Evolutionary conservation across 2,797 vertebrate genomes (phyloP), one percentile per base, ranked within the genome.

Genomic region (Tokudaia muenninki): DNA sequence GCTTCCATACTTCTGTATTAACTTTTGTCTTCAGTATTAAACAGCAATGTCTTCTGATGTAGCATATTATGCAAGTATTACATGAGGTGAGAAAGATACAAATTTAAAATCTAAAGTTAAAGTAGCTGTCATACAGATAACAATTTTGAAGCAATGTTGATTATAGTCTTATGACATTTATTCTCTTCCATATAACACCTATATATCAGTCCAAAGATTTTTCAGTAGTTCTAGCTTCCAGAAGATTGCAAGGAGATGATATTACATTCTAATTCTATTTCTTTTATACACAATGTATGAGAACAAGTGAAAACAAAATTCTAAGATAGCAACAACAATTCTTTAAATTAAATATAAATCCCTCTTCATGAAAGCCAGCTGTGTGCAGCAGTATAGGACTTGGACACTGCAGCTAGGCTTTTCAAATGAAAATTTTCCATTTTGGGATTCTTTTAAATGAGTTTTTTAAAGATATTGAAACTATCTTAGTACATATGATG

Each of bases 261-360:
- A 0, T 52, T 47, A 77, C 44, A 24, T 61, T 86, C 29, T 67
- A 90, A 72, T 90, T 89, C 26, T 77, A 3, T 63, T 6, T 96
- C 34, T 7, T 63, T 1, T 19, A 12, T 24, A 17, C 9, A 59
- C n/a, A 84, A 83, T 31, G 63, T 83, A 22, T 81, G 22, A 37
- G 57, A 8, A 2, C 24, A 21, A 52, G 50, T 77, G 44, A 14
- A 92, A 90, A 96, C 84, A 92, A 83, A 84, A 88, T 91, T 92
- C 83, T 11, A 72, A 13, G 8, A 61, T 81, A 50, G 17, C 4
- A 94, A 47, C 13, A 91, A 8, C 41, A 29, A 16, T 50, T 63
- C 19, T 81, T 88, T 92, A 84, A 80, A 65, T 26, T 29, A 87
- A 91, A 14, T 57, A 8, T 1, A 10, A 21, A n/a, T 12, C 11